These are phyloP conservation scores for Sebastes reedi DNA, from an alignment of 2,797 vertebrate species.

Conservation along the genomic window DNA sequence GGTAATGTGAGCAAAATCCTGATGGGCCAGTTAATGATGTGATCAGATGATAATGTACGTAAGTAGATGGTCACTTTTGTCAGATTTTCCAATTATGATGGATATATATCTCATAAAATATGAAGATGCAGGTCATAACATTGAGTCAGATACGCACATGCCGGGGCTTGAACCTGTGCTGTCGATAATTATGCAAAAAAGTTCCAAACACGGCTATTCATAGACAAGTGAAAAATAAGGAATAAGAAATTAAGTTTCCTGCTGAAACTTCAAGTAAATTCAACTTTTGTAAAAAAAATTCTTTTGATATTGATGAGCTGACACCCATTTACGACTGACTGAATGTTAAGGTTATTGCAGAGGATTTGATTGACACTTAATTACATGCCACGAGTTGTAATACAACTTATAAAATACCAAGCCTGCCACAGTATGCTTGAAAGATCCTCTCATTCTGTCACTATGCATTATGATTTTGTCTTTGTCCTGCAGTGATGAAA, in stretches of 20 bases:
- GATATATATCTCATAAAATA: not conserved
- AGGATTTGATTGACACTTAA: not conserved
- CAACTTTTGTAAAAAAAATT: not conserved
- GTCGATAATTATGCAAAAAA: not conserved
- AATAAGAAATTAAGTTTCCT: not conserved
- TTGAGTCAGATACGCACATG: not conserved
- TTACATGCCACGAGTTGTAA: not conserved
- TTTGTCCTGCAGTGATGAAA: constrained; percentile 5
- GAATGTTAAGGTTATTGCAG: not conserved
- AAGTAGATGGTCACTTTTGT: too few relatives aligned
- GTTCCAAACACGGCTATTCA: not conserved
- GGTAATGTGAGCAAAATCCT: constrained; percentile 1
- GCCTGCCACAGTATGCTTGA: not conserved
- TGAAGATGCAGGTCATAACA: not conserved
- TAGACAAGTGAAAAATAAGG: not conserved
- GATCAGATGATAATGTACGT: not conserved
- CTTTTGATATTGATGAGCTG: not conserved
- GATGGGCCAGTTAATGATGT: not conserved
- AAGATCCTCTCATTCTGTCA: constrained; percentile 23
- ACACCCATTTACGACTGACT: not conserved
- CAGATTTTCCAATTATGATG: not conserved
- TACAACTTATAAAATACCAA: not conserved
- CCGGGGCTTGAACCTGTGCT: not conserved
- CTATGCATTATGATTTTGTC: constrained; percentile 9
- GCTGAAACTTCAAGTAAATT: not conserved